phyloP scores from a whole-genome alignment of 2,797 vertebrate species.

The Takifugu ocellatus region DNA sequence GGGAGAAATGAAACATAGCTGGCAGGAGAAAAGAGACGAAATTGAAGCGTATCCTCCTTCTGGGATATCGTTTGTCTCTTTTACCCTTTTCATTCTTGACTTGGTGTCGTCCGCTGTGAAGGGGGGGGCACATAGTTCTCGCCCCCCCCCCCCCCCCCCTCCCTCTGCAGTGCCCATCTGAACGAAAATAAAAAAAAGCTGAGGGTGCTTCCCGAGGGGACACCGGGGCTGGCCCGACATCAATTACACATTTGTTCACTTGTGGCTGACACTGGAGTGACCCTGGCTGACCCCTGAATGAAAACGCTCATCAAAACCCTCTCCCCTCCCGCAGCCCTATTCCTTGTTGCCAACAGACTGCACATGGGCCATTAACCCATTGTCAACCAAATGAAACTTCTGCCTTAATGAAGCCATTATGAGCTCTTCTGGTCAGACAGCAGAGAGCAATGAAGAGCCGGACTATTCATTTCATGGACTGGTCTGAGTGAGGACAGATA shows the following conservation, averaged over 20 bases:
- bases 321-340: conserved; percentile 58
- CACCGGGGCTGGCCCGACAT: conserved; percentile 74
- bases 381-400: conserved; percentile 83
- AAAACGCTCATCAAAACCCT: conserved; percentile 75
- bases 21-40: conserved; percentile 65
- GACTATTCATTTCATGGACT: conserved; percentile 82
- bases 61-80: conserved; percentile 70
- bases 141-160: conserved; percentile 2
- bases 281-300: conserved; percentile 73
- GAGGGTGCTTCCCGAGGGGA: conserved; percentile 67
- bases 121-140: conserved; percentile 40
- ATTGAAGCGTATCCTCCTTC: conserved; percentile 79
- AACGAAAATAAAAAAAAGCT: conserved; percentile 37
- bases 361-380: conserved; percentile 79
- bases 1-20: conserved; percentile 69
- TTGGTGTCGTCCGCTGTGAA: conserved; percentile 69
- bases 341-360: conserved; percentile 65
- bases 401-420: conserved; percentile 87
- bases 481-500: conserved; percentile 69
- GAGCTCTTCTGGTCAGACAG: conserved; percentile 76
- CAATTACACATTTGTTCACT: conserved; percentile 83
- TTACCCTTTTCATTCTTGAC: conserved; percentile 69
- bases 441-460: conserved; percentile 78
- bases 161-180: conserved; percentile 39
- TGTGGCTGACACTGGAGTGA: conserved; percentile 74